phyloP scores from a whole-genome alignment of 2,888 invertebrate species.

The Perizoma affinitatum region DNA sequence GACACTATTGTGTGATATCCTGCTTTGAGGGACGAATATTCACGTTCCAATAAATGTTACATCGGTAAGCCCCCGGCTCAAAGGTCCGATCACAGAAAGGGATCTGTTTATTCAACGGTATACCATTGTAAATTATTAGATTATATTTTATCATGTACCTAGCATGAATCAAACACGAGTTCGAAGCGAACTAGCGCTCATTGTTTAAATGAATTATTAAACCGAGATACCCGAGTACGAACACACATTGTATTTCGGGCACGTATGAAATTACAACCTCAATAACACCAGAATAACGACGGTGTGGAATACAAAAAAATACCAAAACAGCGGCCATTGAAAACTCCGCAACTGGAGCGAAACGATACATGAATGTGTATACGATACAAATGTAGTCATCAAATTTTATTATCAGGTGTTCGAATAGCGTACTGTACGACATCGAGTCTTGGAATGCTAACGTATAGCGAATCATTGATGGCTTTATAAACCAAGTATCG shows the following conservation, averaged over 20 bases:
- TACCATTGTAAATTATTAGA: constrained; percentile 46
- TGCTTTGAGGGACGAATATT: constrained; percentile 70
- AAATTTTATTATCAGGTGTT: constrained; percentile 42
- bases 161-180: constrained; percentile 39
- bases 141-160: constrained; percentile 42
- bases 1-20: constrained; percentile 74
- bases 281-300: constrained; percentile 40
- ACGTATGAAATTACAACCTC: constrained; percentile 42
- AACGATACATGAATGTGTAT: constrained; percentile 40
- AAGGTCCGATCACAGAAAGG: constrained; percentile 47
- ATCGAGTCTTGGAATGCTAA: constrained; percentile 26
- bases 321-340: constrained; percentile 38
- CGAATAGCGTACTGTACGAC: constrained; percentile 31
- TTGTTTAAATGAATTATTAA: constrained; percentile 37
- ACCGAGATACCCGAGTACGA: constrained; percentile 31
- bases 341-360: constrained; percentile 42
- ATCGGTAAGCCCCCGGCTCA: constrained; percentile 42
- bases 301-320: constrained; percentile 38
- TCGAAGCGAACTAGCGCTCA: constrained; percentile 31
- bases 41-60: constrained; percentile 66
- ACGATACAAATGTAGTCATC: constrained; percentile 38
- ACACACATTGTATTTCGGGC: constrained; percentile 34
- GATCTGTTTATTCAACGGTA: constrained; percentile 49
- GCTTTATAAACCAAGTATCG: constrained; percentile 33
- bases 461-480: constrained; percentile 32